A percentile compares a stretch with the other conserved stretches of the same genome.
Evolutionary conservation across 2,113 vertebrate genomes (phyloP).

Genomic region (Rhipidura dahli): DNA sequence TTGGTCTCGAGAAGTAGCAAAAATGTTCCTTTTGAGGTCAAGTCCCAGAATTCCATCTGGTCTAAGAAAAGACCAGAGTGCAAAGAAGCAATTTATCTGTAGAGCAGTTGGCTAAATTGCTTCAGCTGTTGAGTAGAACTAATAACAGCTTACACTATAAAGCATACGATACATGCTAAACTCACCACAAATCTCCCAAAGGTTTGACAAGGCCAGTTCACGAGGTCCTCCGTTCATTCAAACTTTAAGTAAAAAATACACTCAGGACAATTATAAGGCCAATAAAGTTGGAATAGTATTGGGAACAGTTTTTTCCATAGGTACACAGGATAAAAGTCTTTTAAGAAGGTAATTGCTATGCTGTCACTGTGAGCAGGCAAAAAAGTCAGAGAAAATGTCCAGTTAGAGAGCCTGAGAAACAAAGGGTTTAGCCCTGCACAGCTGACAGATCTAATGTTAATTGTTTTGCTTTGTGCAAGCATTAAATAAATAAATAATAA

Average conservation of each 20-base stretch:
- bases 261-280: background rate
- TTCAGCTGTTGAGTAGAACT: background rate
- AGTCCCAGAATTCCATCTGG: background rate
- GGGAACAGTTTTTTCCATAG: background rate
- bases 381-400: background rate
- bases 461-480: background rate
- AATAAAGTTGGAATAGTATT: too few relatives aligned
- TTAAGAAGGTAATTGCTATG: background rate
- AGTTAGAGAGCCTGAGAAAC: background rate
- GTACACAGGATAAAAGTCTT: background rate
- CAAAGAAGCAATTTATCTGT: background rate
- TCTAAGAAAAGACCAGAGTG: background rate
- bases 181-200: background rate
- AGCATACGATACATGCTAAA: background rate
- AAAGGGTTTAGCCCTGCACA: background rate
- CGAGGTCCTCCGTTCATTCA: background rate
- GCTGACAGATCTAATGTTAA: background rate
- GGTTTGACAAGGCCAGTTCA: background rate
- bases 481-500: background rate
- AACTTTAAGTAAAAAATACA: background rate
- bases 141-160: background rate
- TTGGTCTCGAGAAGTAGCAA: background rate
- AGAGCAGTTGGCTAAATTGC: slow-evolving; percentile 4
- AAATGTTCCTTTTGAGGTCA: background rate
- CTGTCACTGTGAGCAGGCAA: background rate